Evolutionary conservation across 2,797 vertebrate genomes (phyloP).

Genomic region (Orientallactaga sibirica): DNA sequence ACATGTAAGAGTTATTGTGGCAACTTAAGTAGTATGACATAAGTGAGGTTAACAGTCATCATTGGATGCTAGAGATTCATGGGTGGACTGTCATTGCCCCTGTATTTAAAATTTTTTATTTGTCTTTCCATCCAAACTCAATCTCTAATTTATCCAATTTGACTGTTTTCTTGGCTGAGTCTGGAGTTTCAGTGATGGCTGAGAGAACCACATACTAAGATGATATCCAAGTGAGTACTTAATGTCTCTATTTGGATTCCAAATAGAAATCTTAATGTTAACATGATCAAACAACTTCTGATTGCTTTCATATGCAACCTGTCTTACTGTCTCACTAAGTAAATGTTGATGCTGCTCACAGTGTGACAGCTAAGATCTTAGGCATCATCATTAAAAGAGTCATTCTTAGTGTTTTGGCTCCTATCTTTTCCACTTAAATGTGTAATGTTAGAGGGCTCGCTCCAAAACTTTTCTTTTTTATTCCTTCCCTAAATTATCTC

Average conservation of each 20-base stretch:
- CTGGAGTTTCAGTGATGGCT: background rate
- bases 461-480: background rate
- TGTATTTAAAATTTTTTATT: background rate
- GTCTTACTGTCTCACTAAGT: background rate
- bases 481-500: constrained; percentile 16
- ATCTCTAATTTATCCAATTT: background rate
- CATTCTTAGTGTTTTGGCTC: background rate
- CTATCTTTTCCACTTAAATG: background rate
- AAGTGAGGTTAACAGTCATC: background rate
- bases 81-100: background rate
- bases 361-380: background rate
- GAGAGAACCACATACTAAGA: background rate
- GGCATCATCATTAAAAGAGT: background rate
- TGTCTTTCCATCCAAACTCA: background rate
- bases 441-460: background rate
- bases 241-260: constrained; percentile 24
- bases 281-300: background rate
- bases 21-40: background rate
- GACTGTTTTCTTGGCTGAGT: background rate
- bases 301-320: background rate
- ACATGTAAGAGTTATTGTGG: background rate
- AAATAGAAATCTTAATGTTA: constrained; percentile 26
- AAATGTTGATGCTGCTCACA: constrained; percentile 9
- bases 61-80: background rate
- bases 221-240: constrained; percentile 2